Evolutionary conservation across 1,140 invertebrate species (phyloP).

Genomic region (Papilio polyxenes): DNA sequence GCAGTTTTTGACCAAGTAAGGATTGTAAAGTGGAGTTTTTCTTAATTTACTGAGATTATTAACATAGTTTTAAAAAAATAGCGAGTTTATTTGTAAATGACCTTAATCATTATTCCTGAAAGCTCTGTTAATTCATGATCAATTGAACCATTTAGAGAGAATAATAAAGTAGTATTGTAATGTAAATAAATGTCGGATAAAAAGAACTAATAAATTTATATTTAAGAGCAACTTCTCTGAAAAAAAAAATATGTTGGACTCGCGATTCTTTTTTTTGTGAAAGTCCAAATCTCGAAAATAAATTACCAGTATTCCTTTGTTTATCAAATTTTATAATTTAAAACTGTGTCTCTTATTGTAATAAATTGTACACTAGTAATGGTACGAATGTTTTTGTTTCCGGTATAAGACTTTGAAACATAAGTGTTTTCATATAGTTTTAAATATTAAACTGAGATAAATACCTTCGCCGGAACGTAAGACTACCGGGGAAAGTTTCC

Average conservation of each 20-base stretch:
- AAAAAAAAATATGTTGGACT: background rate
- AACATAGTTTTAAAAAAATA: conserved; percentile 38
- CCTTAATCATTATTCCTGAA: background rate
- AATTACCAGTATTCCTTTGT: background rate
- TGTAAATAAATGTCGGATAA: background rate
- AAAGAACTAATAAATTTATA: background rate
- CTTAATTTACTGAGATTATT: conserved; percentile 53
- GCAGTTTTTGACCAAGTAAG: conserved; percentile 59
- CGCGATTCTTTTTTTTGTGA: background rate
- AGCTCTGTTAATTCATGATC: conserved; percentile 12
- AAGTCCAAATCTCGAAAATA: background rate
- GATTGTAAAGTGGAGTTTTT: conserved; percentile 49
- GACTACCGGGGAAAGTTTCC: conserved; percentile 68
- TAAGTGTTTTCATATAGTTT: conserved; percentile 36
- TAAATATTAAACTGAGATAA: conserved; percentile 50
- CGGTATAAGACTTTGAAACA: background rate
- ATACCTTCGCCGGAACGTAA: conserved; percentile 52
- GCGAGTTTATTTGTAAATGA: conserved; percentile 18
- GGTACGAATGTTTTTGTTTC: background rate
- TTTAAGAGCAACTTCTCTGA: background rate
- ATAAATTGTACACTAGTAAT: background rate
- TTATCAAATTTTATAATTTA: background rate
- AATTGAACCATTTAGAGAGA: background rate
- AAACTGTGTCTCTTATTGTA: background rate
- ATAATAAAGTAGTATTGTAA: background rate